A percentile compares a stretch with the other conserved stretches of the same genome.
These are phyloP conservation scores for Phalacrocorax pelagicus DNA, from an alignment of 2,113 vertebrate genomes.

Conservation along the genomic window DNA sequence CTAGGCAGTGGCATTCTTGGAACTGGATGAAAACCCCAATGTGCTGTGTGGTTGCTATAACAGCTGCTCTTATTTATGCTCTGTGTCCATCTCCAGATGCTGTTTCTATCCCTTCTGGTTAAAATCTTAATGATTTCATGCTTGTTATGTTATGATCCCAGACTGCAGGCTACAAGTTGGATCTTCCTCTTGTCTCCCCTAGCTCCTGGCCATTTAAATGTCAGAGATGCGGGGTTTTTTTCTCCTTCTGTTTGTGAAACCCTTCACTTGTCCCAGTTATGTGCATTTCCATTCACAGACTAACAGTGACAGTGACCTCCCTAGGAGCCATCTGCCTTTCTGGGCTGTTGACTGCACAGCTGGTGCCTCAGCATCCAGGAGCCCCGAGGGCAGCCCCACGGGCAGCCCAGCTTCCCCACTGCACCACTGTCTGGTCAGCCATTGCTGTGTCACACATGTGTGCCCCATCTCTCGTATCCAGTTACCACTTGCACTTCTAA, in stretches of 20 bases:
- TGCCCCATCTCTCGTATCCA: neutral
- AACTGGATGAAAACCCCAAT: neutral
- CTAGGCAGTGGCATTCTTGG: neutral
- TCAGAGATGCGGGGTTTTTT: neutral
- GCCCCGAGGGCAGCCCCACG: neutral
- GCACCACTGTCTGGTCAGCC: neutral
- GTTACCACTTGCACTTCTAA: neutral
- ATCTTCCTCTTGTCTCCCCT: neutral
- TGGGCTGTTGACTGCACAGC: neutral
- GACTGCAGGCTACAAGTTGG: neutral
- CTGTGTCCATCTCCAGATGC: neutral
- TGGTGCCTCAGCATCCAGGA: neutral
- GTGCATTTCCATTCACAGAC: neutral
- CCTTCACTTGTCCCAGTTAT: neutral
- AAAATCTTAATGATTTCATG: neutral
- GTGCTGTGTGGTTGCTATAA: neutral
- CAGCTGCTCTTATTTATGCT: neutral
- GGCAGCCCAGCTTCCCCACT: neutral
- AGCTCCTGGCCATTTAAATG: neutral
- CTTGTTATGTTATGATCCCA: neutral
- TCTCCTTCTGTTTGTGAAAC: neutral
- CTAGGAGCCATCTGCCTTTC: neutral
- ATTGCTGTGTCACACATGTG: rapidly evolving
- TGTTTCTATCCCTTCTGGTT: neutral
- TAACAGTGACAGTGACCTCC: neutral